A percentile compares a stretch with the other conserved stretches of the same genome.
Evolutionary conservation across 2,888 invertebrate species (phyloP).

Genomic region (Theretra japonica): DNA sequence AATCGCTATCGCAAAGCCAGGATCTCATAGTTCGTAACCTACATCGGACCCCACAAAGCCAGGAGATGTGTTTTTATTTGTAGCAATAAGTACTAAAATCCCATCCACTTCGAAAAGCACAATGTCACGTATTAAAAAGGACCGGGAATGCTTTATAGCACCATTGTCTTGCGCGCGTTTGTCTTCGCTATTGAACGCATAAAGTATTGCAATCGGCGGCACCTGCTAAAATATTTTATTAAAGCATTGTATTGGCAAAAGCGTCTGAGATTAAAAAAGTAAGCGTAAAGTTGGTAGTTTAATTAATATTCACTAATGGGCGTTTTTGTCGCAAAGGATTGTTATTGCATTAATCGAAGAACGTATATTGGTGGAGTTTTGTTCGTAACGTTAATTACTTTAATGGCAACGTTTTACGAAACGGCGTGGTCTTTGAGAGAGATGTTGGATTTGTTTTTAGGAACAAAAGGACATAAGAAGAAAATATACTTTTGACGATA

Average conservation of each 20-base stretch:
- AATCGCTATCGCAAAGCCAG: too few relatives aligned
- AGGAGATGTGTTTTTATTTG: too few relatives aligned
- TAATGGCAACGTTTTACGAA: too few relatives aligned
- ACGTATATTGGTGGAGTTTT: too few relatives aligned
- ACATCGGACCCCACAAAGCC: too few relatives aligned
- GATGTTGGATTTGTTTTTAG: too few relatives aligned
- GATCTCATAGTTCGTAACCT: too few relatives aligned
- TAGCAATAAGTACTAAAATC: not conserved
- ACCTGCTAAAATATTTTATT: not conserved
- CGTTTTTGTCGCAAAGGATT: not conserved
- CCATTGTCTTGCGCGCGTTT: not conserved
- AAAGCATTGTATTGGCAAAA: not conserved
- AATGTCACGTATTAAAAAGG: conserved; percentile 1
- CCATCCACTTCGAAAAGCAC: not conserved
- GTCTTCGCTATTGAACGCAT: conserved; percentile 10
- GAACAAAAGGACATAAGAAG: too few relatives aligned
- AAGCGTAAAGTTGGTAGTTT: not conserved
- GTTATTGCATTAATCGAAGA: too few relatives aligned
- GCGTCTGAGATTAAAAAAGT: not conserved
- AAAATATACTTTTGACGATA: too few relatives aligned
- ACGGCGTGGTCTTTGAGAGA: too few relatives aligned
- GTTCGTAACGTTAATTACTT: too few relatives aligned
- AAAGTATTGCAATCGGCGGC: not conserved
- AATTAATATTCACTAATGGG: conserved; percentile 1
- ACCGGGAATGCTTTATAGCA: not conserved